phyloP scores from a whole-genome alignment of 2,113 vertebrate genomes.

The Hemichromis elongatus region DNA sequence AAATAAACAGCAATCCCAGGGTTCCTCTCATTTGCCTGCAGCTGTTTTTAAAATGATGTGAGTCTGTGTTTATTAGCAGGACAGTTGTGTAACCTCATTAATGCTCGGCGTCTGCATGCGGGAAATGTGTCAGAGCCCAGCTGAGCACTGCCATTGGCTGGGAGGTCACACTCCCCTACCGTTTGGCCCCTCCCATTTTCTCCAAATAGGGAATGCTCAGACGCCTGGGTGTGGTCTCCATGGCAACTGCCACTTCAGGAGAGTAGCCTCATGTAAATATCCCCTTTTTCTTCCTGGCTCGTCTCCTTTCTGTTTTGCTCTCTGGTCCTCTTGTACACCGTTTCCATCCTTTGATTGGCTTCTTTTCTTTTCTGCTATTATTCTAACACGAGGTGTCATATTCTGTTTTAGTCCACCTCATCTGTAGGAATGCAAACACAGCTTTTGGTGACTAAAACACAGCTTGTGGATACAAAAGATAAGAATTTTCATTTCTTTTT shows the following conservation, averaged over 20 bases:
- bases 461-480: neutral
- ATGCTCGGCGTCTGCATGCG: conserved; percentile 46
- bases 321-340: neutral
- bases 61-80: conserved; percentile 33
- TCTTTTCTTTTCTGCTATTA: neutral
- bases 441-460: neutral
- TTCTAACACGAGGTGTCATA: neutral
- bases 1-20: neutral
- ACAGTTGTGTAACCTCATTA: conserved; percentile 63
- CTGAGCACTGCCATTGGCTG: conserved; percentile 63
- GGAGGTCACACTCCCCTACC: conserved; percentile 60
- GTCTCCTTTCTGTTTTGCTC: neutral
- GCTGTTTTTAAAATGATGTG: conserved; percentile 14
- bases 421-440: neutral
- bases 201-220: conserved; percentile 56
- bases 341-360: neutral
- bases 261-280: conserved; percentile 31
- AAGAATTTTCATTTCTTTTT: neutral
- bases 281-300: neutral
- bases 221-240: conserved; percentile 67
- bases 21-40: neutral
- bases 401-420: neutral
- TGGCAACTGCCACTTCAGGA: conserved; percentile 69
- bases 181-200: neutral
- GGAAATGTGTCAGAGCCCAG: conserved; percentile 46